phyloP scores from a whole-genome alignment of 2,888 invertebrate genomes.

The Protodeltote pygarga region DNA sequence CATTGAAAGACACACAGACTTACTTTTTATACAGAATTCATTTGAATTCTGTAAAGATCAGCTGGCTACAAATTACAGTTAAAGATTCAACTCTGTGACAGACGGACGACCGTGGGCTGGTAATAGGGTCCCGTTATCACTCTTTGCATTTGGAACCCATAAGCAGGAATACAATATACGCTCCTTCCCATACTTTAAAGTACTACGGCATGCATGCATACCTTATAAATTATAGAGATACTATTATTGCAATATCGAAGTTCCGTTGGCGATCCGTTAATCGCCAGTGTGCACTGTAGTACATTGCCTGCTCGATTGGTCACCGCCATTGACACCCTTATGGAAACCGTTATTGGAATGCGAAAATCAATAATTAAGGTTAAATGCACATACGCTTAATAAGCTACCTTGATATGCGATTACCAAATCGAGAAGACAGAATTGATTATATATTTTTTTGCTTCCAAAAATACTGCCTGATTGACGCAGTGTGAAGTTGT shows the following conservation, averaged over 20 bases:
- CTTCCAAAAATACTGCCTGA: too few relatives aligned
- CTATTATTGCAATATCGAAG: slow-evolving; percentile 51
- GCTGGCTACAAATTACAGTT: too few relatives aligned
- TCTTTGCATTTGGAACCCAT: too few relatives aligned
- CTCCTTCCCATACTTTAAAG: slow-evolving; percentile 19
- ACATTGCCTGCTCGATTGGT: slow-evolving; percentile 16
- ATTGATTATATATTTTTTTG: slow-evolving; percentile 4
- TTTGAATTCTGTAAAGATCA: background rate
- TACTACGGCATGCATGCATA: slow-evolving; percentile 26
- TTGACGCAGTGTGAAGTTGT: background rate
- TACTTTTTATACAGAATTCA: too few relatives aligned
- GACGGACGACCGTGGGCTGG: too few relatives aligned
- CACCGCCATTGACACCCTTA: slow-evolving; percentile 28
- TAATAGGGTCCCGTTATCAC: too few relatives aligned
- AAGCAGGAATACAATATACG: too few relatives aligned
- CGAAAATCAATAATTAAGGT: slow-evolving; percentile 37
- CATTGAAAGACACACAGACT: background rate
- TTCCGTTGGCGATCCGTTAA: slow-evolving; percentile 54
- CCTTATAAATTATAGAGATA: slow-evolving; percentile 48
- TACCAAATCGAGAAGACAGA: slow-evolving; percentile 1
- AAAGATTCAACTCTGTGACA: too few relatives aligned
- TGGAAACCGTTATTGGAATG: slow-evolving; percentile 37
- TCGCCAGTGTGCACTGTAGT: slow-evolving; percentile 13
- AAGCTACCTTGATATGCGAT: slow-evolving; percentile 10
- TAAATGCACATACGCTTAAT: slow-evolving; percentile 28